phyloP scores from a whole-genome alignment of 1,140 invertebrate species.

The Oscheius sp. region DNA sequence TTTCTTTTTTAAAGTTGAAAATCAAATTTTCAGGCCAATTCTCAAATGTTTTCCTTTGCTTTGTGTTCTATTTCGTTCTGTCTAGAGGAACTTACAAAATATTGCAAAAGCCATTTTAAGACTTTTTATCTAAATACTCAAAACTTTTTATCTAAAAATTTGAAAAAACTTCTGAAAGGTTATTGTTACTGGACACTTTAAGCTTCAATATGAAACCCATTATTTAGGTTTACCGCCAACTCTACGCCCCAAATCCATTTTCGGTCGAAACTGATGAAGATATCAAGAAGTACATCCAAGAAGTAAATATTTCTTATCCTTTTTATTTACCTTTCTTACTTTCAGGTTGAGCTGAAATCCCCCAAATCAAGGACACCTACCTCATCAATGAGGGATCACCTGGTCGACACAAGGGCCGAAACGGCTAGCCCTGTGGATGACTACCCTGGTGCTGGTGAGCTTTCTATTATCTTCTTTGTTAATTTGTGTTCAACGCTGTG shows the following conservation, averaged over 20 bases:
- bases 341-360: constrained; percentile 39
- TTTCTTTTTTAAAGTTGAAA: no score
- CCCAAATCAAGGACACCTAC: constrained; percentile 29
- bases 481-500: not conserved
- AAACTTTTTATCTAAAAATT: no score
- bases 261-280: constrained; percentile 48
- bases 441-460: constrained; percentile 24
- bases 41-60: no score
- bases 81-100: no score
- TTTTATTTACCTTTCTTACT: not conserved
- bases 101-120: no score
- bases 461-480: not conserved
- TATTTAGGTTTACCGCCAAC: constrained; percentile 47
- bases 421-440: constrained; percentile 15
- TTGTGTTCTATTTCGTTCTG: no score
- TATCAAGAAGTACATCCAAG: constrained; percentile 45
- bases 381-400: constrained; percentile 1
- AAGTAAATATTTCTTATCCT: not conserved
- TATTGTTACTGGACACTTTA: no score
- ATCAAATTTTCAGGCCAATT: no score
- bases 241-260: constrained; percentile 55
- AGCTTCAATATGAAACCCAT: not conserved
- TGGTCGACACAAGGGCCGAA: not conserved
- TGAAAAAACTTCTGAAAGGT: no score
- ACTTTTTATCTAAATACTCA: no score